Evolutionary conservation across 2,888 invertebrate species (phyloP).

Genomic region (Tanytarsus gracilentus): DNA sequence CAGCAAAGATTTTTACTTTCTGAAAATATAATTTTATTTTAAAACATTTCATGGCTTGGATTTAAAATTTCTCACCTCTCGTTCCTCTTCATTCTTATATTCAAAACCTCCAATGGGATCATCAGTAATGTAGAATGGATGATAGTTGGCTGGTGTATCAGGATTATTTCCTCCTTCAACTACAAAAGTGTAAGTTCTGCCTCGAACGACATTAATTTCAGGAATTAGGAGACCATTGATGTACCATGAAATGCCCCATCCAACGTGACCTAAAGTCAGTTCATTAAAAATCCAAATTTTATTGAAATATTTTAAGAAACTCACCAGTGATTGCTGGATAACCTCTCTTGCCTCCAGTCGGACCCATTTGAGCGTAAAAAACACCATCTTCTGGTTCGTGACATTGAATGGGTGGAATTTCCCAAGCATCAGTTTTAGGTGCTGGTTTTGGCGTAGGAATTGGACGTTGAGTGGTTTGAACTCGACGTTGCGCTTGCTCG

Average conservation of each 20-base stretch:
- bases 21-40: slow-evolving; percentile 36
- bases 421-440: slow-evolving; percentile 59
- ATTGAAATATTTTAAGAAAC: slow-evolving; percentile 25
- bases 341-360: slow-evolving; percentile 81
- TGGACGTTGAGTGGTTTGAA: slow-evolving; percentile 35
- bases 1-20: slow-evolving; percentile 75
- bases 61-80: slow-evolving; percentile 49
- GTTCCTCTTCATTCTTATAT: slow-evolving; percentile 73
- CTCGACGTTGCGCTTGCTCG: slow-evolving; percentile 34
- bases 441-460: slow-evolving; percentile 55
- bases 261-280: slow-evolving; percentile 86
- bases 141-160: slow-evolving; percentile 70
- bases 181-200: slow-evolving; percentile 78
- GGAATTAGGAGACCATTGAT: slow-evolving; percentile 88
- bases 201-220: slow-evolving; percentile 80
- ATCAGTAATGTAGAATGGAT: slow-evolving; percentile 89
- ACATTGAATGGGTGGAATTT: slow-evolving; percentile 80
- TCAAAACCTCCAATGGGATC: slow-evolving; percentile 85
- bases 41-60: not conserved
- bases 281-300: slow-evolving; percentile 30
- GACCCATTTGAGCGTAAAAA: slow-evolving; percentile 88
- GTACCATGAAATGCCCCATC: slow-evolving; percentile 92
- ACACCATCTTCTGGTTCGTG: slow-evolving; percentile 84
- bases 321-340: slow-evolving; percentile 81
- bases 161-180: slow-evolving; percentile 77